A percentile compares a stretch with the other conserved stretches of the same genome.
phyloP scores from a whole-genome alignment of 2,797 vertebrate genomes.

The Morus bassanus region DNA sequence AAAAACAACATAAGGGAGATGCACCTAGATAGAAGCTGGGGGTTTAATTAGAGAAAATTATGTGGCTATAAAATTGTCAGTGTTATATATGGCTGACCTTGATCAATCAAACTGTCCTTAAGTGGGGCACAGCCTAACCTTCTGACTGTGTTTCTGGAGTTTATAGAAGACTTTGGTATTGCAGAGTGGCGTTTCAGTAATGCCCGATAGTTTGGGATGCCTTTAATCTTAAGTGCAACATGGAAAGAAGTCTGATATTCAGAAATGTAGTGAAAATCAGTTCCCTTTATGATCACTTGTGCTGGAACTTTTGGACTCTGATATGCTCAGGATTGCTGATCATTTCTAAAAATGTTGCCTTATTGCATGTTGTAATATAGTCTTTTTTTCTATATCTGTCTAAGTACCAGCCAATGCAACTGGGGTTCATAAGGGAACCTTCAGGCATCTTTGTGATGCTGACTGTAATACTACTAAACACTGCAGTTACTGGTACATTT shows the following conservation, averaged over 20 bases:
- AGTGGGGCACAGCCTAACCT: neutral
- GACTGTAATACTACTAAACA: neutral
- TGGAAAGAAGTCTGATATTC: neutral
- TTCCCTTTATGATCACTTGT: neutral
- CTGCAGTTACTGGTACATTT: neutral
- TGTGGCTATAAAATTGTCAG: constrained; percentile 10
- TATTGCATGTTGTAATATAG: neutral
- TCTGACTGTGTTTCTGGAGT: neutral
- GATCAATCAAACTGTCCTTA: neutral
- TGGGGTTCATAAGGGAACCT: neutral
- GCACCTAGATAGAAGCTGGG: neutral
- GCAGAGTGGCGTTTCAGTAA: neutral
- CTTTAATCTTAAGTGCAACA: neutral
- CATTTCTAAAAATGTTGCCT: neutral
- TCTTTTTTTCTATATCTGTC: neutral
- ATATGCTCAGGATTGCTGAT: neutral
- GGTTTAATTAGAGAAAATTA: constrained; percentile 34
- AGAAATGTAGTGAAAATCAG: neutral
- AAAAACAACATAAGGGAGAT: constrained; percentile 11
- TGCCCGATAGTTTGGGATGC: neutral
- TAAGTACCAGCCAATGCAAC: neutral
- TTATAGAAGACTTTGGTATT: neutral
- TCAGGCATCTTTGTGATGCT: neutral
- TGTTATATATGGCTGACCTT: constrained; percentile 26
- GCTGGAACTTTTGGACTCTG: neutral